Conservation (phyloP, 2,888 invertebrate genomes). For the Acrobeloides nanus region DNA sequence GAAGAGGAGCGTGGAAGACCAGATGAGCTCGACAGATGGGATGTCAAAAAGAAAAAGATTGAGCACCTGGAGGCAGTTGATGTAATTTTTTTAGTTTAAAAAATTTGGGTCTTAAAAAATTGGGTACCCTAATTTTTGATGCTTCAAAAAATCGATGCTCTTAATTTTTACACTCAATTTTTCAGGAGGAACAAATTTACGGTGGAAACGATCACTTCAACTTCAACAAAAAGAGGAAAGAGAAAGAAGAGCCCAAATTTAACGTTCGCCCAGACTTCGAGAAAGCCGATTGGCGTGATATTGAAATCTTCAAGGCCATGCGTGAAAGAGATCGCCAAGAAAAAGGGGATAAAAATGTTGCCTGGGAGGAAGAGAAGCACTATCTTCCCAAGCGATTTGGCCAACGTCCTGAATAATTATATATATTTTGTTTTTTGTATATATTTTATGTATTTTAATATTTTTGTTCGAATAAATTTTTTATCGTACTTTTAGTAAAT, state of each 20-base stretch:
- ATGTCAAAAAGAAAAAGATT: slow-evolving; percentile 22
- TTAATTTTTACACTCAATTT: not conserved
- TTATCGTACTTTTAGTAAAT: too few relatives aligned
- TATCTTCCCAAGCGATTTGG: slow-evolving; percentile 38
- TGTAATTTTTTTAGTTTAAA: slow-evolving; percentile 17
- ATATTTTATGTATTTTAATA: too few relatives aligned
- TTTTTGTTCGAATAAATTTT: too few relatives aligned
- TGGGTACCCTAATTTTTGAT: not conserved
- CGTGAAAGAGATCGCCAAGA: slow-evolving; percentile 43
- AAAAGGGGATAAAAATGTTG: slow-evolving; percentile 39
- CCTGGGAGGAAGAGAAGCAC: slow-evolving; percentile 43
- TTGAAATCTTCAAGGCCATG: slow-evolving; percentile 49
- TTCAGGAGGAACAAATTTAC: slow-evolving; percentile 45
- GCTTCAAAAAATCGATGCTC: too few relatives aligned
- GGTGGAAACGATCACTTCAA: slow-evolving; percentile 49
- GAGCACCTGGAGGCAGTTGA: slow-evolving; percentile 18
- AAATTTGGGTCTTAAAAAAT: slow-evolving; percentile 3
- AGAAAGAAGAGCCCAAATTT: slow-evolving; percentile 32
- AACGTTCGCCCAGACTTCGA: slow-evolving; percentile 50
- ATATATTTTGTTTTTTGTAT: too few relatives aligned
- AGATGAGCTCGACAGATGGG: slow-evolving; percentile 31
- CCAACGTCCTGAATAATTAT: too few relatives aligned
- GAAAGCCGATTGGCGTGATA: slow-evolving; percentile 49
- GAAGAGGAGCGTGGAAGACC: slow-evolving; percentile 29
- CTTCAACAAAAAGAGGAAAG: slow-evolving; percentile 44